Base-by-base conservation (phyloP, 2,797 vertebrate species). In the Ctenosaura bakeri region DNA sequence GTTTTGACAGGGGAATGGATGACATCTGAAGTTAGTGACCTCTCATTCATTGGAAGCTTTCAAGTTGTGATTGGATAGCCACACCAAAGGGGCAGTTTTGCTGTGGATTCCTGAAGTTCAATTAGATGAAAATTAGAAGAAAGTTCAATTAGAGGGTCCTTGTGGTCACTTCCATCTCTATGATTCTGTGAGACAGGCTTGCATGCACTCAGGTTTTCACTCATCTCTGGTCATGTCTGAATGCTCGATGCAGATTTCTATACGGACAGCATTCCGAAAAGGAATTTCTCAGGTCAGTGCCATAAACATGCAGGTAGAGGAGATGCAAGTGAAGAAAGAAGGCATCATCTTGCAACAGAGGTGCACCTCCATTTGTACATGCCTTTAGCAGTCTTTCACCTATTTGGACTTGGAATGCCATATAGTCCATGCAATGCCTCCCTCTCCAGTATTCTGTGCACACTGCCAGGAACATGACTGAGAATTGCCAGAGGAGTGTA, bases 21-120 rank as follows among this genome's bases (percentile, higher is more conserved):
- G 22, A 29, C 29, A 24, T 66, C 77, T 50, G 12, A 66, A 92
- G 69, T 13, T 22, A 66, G 26, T 59, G n/a, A 50, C 13, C 62
- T 4, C 42, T 52, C 12, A 16, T 93, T 0, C 88, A 86, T 87
- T 80, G 80, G 90, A 87, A 88, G 89, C 54, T 91, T 92, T 95
- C 91, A 86, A 88, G 46, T 90, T 86, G 80, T 77, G 90, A 77
- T 59, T 88, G 82, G 64, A 66, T 29, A 66, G 24, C 64, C 8
- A 66, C 24, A 66, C 2, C 64, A 66, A 26, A 29, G 6, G 22
- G 64, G 10, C 2, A 1, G 26, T 29, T 66, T 66, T 8, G 24
- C 10, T 29, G 8, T 66, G 24, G 64, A 66, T 66, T 29, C 24
- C 64, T 66, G 7, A 24, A 66, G 29, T 26, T n/a, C n/a, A n/a